A percentile compares a stretch with the other conserved stretches of the same genome.
These are phyloP conservation scores for Nomada goodeniana DNA, from an alignment of 2,888 invertebrate species.

Conservation along the genomic window DNA sequence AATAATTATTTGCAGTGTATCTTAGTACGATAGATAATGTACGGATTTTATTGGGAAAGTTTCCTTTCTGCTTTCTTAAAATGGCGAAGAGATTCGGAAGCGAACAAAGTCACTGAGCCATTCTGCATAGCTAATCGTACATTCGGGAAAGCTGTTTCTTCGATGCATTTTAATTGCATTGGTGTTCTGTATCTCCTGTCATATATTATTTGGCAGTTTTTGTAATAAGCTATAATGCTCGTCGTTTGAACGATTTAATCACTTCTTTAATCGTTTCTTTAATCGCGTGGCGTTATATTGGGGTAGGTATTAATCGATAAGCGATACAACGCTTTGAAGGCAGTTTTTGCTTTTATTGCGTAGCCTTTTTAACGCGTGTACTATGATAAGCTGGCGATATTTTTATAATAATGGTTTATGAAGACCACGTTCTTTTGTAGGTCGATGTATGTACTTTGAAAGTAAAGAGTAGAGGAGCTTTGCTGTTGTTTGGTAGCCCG, in stretches of 20 bases:
- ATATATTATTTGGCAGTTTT: too few species aligned
- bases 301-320: neutral
- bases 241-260: too few species aligned
- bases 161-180: neutral
- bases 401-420: neutral
- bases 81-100: too few species aligned
- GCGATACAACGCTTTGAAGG: neutral
- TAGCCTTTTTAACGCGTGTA: neutral
- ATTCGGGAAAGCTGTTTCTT: constrained; percentile 4
- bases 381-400: neutral
- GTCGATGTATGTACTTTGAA: neutral
- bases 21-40: too few species aligned
- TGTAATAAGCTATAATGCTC: too few species aligned
- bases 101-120: too few species aligned
- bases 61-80: too few species aligned
- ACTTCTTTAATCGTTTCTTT: too few species aligned
- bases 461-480: neutral
- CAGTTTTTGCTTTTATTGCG: neutral
- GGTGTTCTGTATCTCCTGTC: too few species aligned
- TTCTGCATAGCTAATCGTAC: neutral
- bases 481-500: neutral
- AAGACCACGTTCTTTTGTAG: neutral
- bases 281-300: too few species aligned
- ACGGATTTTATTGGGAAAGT: too few species aligned
- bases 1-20: too few species aligned